Conservation (phyloP, 2,797 vertebrate genomes). For the Caiman crocodilus region DNA sequence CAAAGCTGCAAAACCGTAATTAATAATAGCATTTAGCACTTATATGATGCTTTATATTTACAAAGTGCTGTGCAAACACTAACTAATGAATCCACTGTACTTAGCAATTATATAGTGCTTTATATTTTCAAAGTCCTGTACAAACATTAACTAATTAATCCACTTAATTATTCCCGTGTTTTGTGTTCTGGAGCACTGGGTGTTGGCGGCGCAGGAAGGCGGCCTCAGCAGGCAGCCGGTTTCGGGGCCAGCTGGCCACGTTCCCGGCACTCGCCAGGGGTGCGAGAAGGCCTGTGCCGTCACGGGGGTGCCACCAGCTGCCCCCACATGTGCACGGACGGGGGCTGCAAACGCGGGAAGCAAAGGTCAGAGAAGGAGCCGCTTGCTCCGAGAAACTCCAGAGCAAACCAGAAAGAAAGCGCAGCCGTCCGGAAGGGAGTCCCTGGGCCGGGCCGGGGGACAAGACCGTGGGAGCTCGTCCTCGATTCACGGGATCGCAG, state of each 20-base stretch:
- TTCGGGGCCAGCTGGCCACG: neutral
- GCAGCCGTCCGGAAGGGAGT: too few relatives aligned
- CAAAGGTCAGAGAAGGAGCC: too few relatives aligned
- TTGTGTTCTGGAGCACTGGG: constrained; percentile 9
- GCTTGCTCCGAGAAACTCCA: too few relatives aligned
- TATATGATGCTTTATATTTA: constrained; percentile 26
- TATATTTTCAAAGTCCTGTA: constrained; percentile 38
- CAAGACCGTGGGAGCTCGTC: too few relatives aligned
- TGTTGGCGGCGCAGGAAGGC: neutral
- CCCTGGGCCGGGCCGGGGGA: too few relatives aligned
- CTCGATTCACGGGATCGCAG: too few relatives aligned
- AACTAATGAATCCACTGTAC: constrained; percentile 49
- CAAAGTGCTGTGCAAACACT: constrained; percentile 44
- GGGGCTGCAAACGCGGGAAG: too few relatives aligned
- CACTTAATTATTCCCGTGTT: constrained; percentile 49
- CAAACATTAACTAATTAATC: constrained; percentile 63
- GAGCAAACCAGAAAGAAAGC: too few relatives aligned
- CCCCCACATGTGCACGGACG: too few relatives aligned
- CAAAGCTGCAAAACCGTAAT: constrained; percentile 37
- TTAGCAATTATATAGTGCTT: constrained; percentile 54
- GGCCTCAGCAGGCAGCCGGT: neutral
- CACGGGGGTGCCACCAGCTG: too few relatives aligned
- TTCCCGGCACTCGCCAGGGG: fast-evolving
- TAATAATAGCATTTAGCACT: constrained; percentile 20
- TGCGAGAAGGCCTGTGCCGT: too few relatives aligned